A percentile compares a stretch with the other conserved stretches of the same genome.
phyloP scores from a whole-genome alignment of 30 jellyfish, hydroid and myxozoan genomes.

The Rhopilema esculentum region DNA sequence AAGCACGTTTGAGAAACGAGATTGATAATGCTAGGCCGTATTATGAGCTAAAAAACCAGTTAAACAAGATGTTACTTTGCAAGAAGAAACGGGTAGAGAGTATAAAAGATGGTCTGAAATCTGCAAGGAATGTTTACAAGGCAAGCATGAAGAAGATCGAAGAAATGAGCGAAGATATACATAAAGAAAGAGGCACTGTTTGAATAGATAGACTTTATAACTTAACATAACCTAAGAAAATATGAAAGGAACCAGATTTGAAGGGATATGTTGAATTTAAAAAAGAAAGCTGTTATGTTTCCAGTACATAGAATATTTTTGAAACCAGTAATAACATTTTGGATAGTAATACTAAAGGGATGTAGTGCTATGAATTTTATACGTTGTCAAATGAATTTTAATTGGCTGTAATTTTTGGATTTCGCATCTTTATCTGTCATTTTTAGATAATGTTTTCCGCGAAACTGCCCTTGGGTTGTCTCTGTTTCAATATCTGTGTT shows the following conservation, averaged over 20 bases:
- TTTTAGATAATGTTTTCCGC: too few species aligned
- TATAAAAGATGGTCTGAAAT: not conserved
- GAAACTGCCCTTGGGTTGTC: too few species aligned
- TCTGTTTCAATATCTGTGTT: not conserved
- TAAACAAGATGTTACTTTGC: conserved; percentile 11
- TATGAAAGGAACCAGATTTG: not conserved
- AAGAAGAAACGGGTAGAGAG: not conserved
- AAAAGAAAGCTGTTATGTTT: too few species aligned
- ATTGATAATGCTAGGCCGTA: conserved; percentile 36
- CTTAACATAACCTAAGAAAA: not conserved
- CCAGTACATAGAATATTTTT: too few species aligned
- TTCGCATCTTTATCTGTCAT: too few species aligned
- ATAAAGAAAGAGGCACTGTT: conserved; percentile 2
- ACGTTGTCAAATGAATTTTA: too few species aligned
- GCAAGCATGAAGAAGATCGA: conserved; percentile 28
- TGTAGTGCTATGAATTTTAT: too few species aligned
- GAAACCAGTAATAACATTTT: too few species aligned
- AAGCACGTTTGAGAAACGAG: not conserved
- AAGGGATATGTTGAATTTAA: too few species aligned
- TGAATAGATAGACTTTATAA: not conserved
- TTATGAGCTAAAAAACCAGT: conserved; percentile 8
- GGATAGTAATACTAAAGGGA: too few species aligned
- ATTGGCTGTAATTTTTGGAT: too few species aligned
- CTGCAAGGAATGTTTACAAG: conserved; percentile 26
- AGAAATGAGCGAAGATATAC: conserved; percentile 33